Percentiles rank a stretch among this genome's conserved stretches.
phyloP scores from a whole-genome alignment of 1,140 invertebrate species.

The Tetragnatha versicolor region DNA sequence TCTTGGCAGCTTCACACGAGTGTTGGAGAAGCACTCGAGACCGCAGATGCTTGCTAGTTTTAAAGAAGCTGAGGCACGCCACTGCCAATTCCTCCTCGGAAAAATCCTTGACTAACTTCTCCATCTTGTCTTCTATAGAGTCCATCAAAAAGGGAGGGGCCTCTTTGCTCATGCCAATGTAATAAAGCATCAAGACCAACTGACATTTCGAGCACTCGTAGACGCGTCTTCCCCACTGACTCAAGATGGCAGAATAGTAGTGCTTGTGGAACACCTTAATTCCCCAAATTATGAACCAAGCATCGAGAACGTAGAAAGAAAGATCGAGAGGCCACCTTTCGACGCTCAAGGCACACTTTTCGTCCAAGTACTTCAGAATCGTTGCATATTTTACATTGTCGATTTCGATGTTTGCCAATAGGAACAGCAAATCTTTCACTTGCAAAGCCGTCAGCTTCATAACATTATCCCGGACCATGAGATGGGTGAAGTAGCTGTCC shows the following conservation, averaged over 20 bases:
- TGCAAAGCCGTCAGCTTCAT: slow-evolving; percentile 30
- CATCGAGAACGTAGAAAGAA: slow-evolving; percentile 38
- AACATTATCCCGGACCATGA: slow-evolving; percentile 22
- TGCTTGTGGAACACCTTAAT: slow-evolving; percentile 3
- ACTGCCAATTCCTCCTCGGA: slow-evolving; percentile 29
- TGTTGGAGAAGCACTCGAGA: slow-evolving; percentile 2
- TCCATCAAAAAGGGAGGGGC: slow-evolving; percentile 25
- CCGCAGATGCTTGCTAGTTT: slow-evolving; percentile 19
- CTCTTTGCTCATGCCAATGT: slow-evolving; percentile 35
- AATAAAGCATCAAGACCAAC: slow-evolving; percentile 42
- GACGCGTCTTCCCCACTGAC: slow-evolving; percentile 16
- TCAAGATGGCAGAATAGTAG: slow-evolving; percentile 26
- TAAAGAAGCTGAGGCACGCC: slow-evolving; percentile 36
- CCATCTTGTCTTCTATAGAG: slow-evolving; percentile 2
- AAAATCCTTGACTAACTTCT: slow-evolving; percentile 6
- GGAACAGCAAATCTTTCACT: slow-evolving; percentile 19
- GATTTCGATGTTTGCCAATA: slow-evolving; percentile 31
- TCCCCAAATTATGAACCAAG: slow-evolving; percentile 43
- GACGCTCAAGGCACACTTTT: slow-evolving; percentile 38
- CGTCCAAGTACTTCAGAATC: slow-evolving; percentile 28
- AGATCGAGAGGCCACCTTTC: slow-evolving; percentile 42
- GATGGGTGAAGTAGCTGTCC: not conserved
- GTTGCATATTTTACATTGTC: slow-evolving; percentile 1
- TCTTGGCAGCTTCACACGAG: not conserved
- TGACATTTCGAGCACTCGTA: slow-evolving; percentile 33